Evolutionary conservation across 2,888 invertebrate genomes (phyloP), one percentile per base, ranked within the genome.

Genomic region (Argyresthia albistria): DNA sequence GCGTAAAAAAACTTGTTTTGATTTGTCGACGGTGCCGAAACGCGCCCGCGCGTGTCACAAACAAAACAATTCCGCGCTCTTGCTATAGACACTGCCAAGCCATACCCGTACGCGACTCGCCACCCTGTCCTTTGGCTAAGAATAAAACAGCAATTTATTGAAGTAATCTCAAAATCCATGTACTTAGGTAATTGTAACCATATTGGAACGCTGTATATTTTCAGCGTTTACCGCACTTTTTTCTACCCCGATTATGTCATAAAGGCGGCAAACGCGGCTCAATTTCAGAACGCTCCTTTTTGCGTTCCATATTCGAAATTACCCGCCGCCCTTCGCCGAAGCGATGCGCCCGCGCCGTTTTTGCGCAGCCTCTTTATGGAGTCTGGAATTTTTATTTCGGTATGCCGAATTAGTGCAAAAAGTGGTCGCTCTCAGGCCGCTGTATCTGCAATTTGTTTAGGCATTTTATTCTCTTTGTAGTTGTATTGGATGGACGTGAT

Each of bases 401-500:
- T 76, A 87, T 87, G 86, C 86, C 86, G 87, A 87, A 87, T 87
- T 86, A 78, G 86, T 82, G 78, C 87, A 87, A 87, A 87, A 87
- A 87, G 73, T 67, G 60, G 72, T 66, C 74, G 70, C 73, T 80
- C 83, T 70, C 80, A 80, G 72, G 37, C 36, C 14, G 15, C 42
- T 50, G 43, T 55, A 54, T 54, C 58, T n/a, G 79, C 82, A 86
- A 87, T 86, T 87, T 86, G 87, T 83, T 86, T 83, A 81, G 80
- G 74, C 67, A 77, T 86, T 87, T 86, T 84, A 76, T 81, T 81
- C 72, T 84, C 80, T 80, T 78, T 47, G 47, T 47, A 15, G 47
- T 11, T 35, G 47, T 25, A 35, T 12, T n/a, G 35, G 35, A n/a
- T 12, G 8, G 47, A 47, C 47, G 35, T 25, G 35, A 11, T n/a